A percentile compares a stretch with the other conserved stretches of the same genome.
Evolutionary conservation across 2,113 vertebrate species (phyloP).

Genomic region (Ovis aries): ARS-UI_Ramb_v3.0 NC_056079.1:42088501-42089000

Average conservation of each 20-base stretch:
- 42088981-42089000: too few relatives aligned
- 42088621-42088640: not conserved
- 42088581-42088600: too few relatives aligned
- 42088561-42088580: too few relatives aligned
- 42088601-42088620: too few relatives aligned
- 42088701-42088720: not conserved
- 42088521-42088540: too few relatives aligned
- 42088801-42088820: not conserved
- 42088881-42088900: not conserved
- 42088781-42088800: not conserved
- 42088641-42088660: not conserved
- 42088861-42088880: not conserved
- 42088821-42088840: not conserved
- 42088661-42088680: not conserved
- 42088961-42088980: not conserved
- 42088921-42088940: not conserved
- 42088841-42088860: not conserved
- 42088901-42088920: constrained; percentile 7
- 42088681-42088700: not conserved
- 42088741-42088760: not conserved
- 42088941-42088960: not conserved
- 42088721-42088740: not conserved
- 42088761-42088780: not conserved
- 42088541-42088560: too few relatives aligned
- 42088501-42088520: too few relatives aligned